Percentiles rank a stretch among this genome's conserved stretches.
These are phyloP conservation scores for Gobio occitaniae DNA, from an alignment of 2,797 vertebrate genomes.

Conservation along the genomic window DNA sequence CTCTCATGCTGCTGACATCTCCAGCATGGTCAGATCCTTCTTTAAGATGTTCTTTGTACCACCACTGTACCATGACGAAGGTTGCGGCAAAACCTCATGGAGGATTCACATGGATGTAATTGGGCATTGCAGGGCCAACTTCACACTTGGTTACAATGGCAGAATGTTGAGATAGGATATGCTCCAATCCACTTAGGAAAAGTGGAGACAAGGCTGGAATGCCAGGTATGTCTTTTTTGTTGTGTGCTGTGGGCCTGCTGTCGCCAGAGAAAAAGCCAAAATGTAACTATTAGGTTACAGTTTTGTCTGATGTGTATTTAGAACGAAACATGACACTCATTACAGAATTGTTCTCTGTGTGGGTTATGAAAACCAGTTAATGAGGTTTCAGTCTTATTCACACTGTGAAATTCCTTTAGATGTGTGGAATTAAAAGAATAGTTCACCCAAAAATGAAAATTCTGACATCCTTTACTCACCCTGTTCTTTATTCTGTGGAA, in stretches of 20 bases:
- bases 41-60: conserved; percentile 68
- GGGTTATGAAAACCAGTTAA: conserved; percentile 73
- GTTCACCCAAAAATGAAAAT: background rate
- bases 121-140: conserved; percentile 78
- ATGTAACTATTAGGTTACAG: conserved; percentile 90
- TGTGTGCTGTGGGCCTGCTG: conserved; percentile 82
- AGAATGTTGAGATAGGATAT: conserved; percentile 83
- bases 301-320: conserved; percentile 89
- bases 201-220: conserved; percentile 85
- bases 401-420: background rate
- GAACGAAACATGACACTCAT: conserved; percentile 86
- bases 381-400: conserved; percentile 14
- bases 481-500: background rate
- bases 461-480: background rate
- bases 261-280: conserved; percentile 86
- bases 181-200: conserved; percentile 83
- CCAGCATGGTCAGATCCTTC: conserved; percentile 63
- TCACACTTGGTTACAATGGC: conserved; percentile 85
- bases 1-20: conserved; percentile 36
- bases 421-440: background rate
- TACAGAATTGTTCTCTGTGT: conserved; percentile 80
- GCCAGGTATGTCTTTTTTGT: conserved; percentile 87
- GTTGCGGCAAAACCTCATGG: conserved; percentile 65
- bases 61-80: conserved; percentile 65
- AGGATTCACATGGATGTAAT: conserved; percentile 76